Evolutionary conservation across 1,140 invertebrate species (phyloP).

Genomic region (Halyomorpha halys): DNA sequence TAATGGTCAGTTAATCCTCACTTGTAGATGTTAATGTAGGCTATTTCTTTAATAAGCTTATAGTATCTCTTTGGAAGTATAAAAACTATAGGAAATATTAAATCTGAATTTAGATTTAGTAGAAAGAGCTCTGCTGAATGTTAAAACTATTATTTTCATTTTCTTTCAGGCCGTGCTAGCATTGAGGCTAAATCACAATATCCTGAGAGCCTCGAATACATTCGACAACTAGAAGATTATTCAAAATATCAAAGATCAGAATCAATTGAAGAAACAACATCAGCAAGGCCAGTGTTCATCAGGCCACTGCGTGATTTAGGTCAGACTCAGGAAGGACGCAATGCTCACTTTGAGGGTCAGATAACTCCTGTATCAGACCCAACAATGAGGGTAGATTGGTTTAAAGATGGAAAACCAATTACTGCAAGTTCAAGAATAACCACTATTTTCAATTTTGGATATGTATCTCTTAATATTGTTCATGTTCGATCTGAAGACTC

Average conservation of each 20-base stretch:
- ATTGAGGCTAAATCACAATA: conserved; percentile 83
- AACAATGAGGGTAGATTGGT: conserved; percentile 97
- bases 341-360: conserved; percentile 91
- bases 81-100: too few species aligned
- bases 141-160: conserved; percentile 16
- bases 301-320: conserved; percentile 77
- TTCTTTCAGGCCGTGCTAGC: conserved; percentile 50
- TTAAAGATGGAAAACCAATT: conserved; percentile 87
- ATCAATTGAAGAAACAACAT: conserved; percentile 59
- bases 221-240: conserved; percentile 86
- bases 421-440: conserved; percentile 91
- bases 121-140: too few species aligned
- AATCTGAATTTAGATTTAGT: too few species aligned
- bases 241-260: conserved; percentile 75
- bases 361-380: conserved; percentile 91
- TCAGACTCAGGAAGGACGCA: conserved; percentile 78
- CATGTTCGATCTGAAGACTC: conserved; percentile 90
- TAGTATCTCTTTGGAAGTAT: too few species aligned
- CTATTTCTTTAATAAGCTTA: too few species aligned
- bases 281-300: conserved; percentile 77
- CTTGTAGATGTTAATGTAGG: too few species aligned
- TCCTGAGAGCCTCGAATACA: conserved; percentile 85
- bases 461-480: conserved; percentile 94
- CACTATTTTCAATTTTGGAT: conserved; percentile 95
- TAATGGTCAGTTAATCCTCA: too few species aligned